Evolutionary conservation across 2,113 vertebrate species (phyloP).

Genomic region (Benitochromis conjunctus): DNA sequence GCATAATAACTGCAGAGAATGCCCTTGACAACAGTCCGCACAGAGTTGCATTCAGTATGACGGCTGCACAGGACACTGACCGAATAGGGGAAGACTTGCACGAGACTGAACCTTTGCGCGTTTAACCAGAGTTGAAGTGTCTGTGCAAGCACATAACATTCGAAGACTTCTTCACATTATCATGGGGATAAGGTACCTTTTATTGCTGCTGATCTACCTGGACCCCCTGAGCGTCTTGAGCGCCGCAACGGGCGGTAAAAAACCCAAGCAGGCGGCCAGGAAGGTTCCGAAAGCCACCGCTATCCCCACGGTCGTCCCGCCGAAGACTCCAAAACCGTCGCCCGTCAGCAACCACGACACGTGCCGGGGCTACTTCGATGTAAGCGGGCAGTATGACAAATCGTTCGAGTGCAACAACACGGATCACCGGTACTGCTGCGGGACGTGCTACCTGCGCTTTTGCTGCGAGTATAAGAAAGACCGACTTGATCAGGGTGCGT

Average conservation of each 20-base stretch:
- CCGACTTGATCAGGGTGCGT: constrained; percentile 89
- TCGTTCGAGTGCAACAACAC: constrained; percentile 98
- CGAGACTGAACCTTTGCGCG: constrained; percentile 27
- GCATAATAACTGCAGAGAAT: constrained; percentile 29
- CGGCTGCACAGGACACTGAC: constrained; percentile 32
- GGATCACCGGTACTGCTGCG: constrained; percentile 96
- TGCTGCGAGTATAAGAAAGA: constrained; percentile 96
- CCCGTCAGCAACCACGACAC: constrained; percentile 79
- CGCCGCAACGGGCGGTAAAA: constrained; percentile 67
- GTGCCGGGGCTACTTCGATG: constrained; percentile 96
- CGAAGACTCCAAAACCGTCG: constrained; percentile 61
- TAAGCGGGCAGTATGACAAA: constrained; percentile 96
- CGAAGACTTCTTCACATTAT: constrained; percentile 17
- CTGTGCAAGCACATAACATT: not conserved
- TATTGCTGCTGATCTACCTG: constrained; percentile 77
- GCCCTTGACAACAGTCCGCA: constrained; percentile 31
- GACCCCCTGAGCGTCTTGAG: constrained; percentile 72
- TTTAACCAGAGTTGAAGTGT: not conserved
- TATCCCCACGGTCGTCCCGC: constrained; percentile 49
- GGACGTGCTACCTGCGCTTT: constrained; percentile 96
- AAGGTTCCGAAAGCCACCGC: constrained; percentile 61
- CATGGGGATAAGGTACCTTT: constrained; percentile 77
- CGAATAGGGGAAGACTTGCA: constrained; percentile 42
- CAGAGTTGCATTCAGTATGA: constrained; percentile 44
- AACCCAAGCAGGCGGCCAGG: constrained; percentile 54